Percentiles rank a stretch among this genome's conserved stretches.
These are phyloP conservation scores for Mormyrops attenuatus DNA, from an alignment of 2,797 vertebrate species.

Conservation along the genomic window DNA sequence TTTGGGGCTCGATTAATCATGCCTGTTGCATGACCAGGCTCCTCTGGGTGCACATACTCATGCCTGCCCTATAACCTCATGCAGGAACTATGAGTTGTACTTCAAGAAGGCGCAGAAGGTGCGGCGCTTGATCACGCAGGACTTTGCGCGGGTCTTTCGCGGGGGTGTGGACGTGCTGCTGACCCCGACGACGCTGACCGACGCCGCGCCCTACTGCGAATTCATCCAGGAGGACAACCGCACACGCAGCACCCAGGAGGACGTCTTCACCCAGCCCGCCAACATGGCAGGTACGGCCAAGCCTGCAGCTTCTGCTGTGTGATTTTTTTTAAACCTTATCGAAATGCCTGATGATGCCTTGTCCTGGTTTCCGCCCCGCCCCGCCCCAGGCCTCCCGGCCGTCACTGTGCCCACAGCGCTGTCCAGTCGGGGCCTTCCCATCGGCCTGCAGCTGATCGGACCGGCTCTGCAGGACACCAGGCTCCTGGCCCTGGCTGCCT, in stretches of 20 bases:
- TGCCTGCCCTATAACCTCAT: not conserved
- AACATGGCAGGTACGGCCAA: constrained; percentile 81
- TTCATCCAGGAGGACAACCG: constrained; percentile 89
- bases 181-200: constrained; percentile 80
- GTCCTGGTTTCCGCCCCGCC: not conserved
- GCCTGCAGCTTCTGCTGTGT: not conserved
- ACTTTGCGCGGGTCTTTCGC: constrained; percentile 75
- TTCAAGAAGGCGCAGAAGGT: constrained; percentile 89
- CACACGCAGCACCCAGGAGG: constrained; percentile 82
- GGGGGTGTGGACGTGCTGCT: constrained; percentile 80
- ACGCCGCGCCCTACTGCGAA: constrained; percentile 63
- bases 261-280: constrained; percentile 85
- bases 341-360: not conserved
- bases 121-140: constrained; percentile 79
- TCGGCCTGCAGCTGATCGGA: constrained; percentile 88
- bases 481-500: constrained; percentile 78
- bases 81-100: constrained; percentile 86
- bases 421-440: constrained; percentile 77
- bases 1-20: not conserved
- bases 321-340: not conserved
- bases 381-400: constrained; percentile 77
- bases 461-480: constrained; percentile 72
- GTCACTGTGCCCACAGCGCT: constrained; percentile 76
- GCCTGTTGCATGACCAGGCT: not conserved
- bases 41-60: not conserved